Percentiles rank a stretch among this genome's conserved stretches.
Conservation (phyloP, 2,113 vertebrate genomes). For the Formicarius rufipectus region DNA sequence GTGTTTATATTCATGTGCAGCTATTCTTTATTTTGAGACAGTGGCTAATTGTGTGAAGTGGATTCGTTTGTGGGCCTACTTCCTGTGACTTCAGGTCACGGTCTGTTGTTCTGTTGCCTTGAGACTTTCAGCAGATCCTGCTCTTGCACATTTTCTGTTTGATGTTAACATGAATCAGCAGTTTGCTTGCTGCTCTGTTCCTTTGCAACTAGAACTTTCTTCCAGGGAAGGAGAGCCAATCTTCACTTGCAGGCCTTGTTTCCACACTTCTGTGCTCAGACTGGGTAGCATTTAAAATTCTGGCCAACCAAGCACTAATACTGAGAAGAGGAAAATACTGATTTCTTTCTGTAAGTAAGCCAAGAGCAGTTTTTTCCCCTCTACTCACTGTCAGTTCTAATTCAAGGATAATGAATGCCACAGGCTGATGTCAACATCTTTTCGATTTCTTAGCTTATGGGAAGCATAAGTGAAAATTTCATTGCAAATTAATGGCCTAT, state of each 20-base stretch:
- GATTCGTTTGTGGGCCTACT: not conserved
- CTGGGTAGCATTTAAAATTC: not conserved
- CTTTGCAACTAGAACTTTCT: not conserved
- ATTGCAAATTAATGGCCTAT: not conserved
- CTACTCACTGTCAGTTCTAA: not conserved
- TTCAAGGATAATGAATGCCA: not conserved
- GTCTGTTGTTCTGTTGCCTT: not conserved
- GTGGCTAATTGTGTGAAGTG: not conserved
- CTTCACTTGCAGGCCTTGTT: not conserved
- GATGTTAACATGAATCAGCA: not conserved
- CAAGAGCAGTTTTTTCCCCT: not conserved
- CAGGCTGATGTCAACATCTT: not conserved
- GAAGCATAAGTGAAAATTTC: not conserved
- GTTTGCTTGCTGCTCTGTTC: not conserved
- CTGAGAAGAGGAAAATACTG: not conserved
- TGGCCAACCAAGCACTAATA: not conserved
- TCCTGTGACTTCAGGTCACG: not conserved
- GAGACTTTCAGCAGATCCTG: not conserved
- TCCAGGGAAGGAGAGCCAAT: not conserved
- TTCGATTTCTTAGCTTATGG: not conserved
- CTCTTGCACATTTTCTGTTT: not conserved
- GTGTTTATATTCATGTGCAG: fast-evolving
- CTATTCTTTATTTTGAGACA: not conserved
- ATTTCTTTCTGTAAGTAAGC: not conserved
- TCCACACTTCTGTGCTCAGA: not conserved